Evolutionary conservation across 2,888 invertebrate genomes (phyloP).

Genomic region (Drosophila putrida): DNA sequence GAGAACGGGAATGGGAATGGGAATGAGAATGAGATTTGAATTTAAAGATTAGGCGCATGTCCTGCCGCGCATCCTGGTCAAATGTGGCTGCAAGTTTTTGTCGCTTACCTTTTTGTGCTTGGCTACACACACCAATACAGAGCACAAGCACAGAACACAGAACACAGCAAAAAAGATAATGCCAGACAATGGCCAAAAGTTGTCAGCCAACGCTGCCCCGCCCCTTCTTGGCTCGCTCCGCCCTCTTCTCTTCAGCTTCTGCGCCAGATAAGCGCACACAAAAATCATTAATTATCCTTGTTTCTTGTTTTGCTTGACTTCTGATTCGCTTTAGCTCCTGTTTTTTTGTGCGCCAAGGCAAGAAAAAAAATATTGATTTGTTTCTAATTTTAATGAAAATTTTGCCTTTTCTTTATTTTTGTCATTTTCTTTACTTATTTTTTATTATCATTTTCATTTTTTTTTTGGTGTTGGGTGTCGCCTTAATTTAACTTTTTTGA

Average conservation of each 20-base stretch:
- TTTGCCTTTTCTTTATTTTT: slow-evolving; percentile 54
- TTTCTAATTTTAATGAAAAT: slow-evolving; percentile 81
- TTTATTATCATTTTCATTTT: slow-evolving; percentile 8
- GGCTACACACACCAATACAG: slow-evolving; percentile 38
- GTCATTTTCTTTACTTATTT: slow-evolving; percentile 3
- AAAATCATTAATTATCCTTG: slow-evolving; percentile 85
- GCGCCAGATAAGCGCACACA: slow-evolving; percentile 81
- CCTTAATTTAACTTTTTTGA: slow-evolving; percentile 81
- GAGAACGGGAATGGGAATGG: slow-evolving; percentile 3
- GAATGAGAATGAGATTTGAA: slow-evolving; percentile 80
- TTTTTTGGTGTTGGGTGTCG: slow-evolving; percentile 29
- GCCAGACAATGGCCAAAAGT: slow-evolving; percentile 78
- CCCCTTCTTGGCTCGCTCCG: slow-evolving; percentile 3
- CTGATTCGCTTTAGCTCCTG: slow-evolving; percentile 62
- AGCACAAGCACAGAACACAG: slow-evolving; percentile 32
- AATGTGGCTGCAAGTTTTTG: slow-evolving; percentile 75
- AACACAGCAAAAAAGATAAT: slow-evolving; percentile 78
- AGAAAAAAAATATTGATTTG: slow-evolving; percentile 78
- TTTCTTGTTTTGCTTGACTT: slow-evolving; percentile 82
- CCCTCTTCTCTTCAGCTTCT: slow-evolving; percentile 24
- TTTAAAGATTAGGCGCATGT: slow-evolving; percentile 81
- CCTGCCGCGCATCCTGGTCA: slow-evolving; percentile 70
- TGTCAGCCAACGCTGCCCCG: slow-evolving; percentile 55
- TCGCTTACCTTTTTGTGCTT: slow-evolving; percentile 75
- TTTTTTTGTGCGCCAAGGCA: slow-evolving; percentile 17